These are phyloP conservation scores for Podarcis muralis DNA, from an alignment of 2,113 vertebrate genomes.

Conservation along the genomic window DNA sequence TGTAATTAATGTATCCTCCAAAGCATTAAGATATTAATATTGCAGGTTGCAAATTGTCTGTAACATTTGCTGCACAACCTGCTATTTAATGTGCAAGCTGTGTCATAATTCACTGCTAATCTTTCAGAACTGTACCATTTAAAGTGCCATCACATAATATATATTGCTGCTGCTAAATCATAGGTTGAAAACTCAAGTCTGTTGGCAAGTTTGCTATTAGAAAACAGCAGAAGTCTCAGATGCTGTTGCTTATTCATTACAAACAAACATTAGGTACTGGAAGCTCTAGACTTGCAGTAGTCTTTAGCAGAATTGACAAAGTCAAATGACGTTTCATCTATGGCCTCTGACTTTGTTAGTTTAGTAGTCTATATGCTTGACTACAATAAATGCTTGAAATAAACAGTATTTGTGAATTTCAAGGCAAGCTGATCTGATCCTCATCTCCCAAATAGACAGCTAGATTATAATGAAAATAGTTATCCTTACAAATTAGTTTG, in stretches of 20 bases:
- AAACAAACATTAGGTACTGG: not conserved
- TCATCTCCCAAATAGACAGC: no score
- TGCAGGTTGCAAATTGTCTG: constrained; percentile 63
- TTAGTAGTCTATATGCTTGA: no score
- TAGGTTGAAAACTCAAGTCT: constrained; percentile 40
- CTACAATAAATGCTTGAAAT: not conserved
- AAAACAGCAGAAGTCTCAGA: constrained; percentile 4
- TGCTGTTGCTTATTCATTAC: not conserved
- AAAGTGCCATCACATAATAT: constrained; percentile 52
- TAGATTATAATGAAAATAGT: no score
- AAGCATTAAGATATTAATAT: constrained; percentile 69
- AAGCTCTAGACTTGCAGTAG: not conserved
- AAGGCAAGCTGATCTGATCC: not conserved
- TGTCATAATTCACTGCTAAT: constrained; percentile 65
- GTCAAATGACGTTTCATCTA: not conserved
- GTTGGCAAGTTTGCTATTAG: constrained; percentile 49
- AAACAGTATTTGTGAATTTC: not conserved
- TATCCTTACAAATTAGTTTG: not conserved
- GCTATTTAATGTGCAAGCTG: constrained; percentile 56
- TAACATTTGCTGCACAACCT: constrained; percentile 64
- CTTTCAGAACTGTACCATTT: constrained; percentile 60
- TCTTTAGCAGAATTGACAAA: constrained; percentile 22
- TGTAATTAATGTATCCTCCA: constrained; percentile 69
- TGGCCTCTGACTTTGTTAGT: not conserved
- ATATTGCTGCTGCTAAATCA: constrained; percentile 43